These are phyloP conservation scores for Darevskia mixta DNA, from an alignment of 2,797 vertebrate genomes.

Conservation along the genomic window DNA sequence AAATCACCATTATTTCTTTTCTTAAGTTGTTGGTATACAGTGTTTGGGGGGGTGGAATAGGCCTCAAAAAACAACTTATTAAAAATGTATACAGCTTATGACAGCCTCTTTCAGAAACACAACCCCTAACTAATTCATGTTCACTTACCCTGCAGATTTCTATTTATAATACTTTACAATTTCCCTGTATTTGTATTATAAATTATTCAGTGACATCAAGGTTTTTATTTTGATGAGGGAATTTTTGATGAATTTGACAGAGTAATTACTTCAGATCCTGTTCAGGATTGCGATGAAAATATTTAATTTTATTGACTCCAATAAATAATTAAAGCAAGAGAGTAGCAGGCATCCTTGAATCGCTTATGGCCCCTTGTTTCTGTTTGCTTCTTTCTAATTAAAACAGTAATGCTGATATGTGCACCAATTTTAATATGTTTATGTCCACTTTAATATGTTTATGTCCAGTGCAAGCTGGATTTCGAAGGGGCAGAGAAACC, in stretches of 20 bases:
- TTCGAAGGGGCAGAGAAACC: too few species aligned
- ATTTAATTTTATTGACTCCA: constrained; percentile 88
- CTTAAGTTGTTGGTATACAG: constrained; percentile 76
- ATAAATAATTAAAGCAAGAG: constrained; percentile 86
- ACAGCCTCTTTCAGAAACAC: constrained; percentile 84
- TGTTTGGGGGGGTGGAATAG: constrained; percentile 72
- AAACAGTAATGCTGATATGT: constrained; percentile 80
- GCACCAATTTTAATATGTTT: constrained; percentile 75
- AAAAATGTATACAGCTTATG: constrained; percentile 84
- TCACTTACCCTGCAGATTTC: constrained; percentile 85
- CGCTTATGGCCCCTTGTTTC: constrained; percentile 79
- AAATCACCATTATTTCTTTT: constrained; percentile 72
- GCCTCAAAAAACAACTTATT: constrained; percentile 82
- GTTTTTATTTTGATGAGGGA: constrained; percentile 88
- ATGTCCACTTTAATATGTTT: constrained; percentile 72
- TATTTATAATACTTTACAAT: constrained; percentile 85
- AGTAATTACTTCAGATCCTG: constrained; percentile 88
- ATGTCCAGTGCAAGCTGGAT: too few species aligned
- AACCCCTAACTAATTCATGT: constrained; percentile 85
- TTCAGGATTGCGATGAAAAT: constrained; percentile 84
- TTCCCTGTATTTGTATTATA: constrained; percentile 86
- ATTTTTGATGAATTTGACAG: constrained; percentile 88
- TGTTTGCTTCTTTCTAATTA: constrained; percentile 85
- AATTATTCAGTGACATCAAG: constrained; percentile 87
- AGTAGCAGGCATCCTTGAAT: constrained; percentile 71